Base-by-base conservation (phyloP, 2,797 vertebrate genomes). In the Lates japonicus region DNA sequence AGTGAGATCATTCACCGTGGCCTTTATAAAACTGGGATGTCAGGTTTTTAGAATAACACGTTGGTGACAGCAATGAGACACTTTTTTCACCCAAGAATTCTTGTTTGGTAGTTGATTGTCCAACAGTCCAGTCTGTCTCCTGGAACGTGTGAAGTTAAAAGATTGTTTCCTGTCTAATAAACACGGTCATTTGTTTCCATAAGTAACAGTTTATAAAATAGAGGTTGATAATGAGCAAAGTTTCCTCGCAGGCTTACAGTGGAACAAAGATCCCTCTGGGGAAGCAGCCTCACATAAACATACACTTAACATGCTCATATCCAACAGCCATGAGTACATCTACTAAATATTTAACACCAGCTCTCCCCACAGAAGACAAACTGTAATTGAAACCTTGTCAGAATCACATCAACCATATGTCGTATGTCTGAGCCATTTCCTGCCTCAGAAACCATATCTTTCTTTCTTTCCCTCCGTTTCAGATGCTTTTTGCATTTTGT, bases 291-390 rank as follows among this genome's bases (percentile, higher is more conserved):
- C 46, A 63, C 9, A 57, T 67, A 25, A 62, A 78, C n/a, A n/a
- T n/a, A 81, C 65, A 69, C 70, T 76, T 66, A 71, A 70, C 35
- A 51, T 63, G 62, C 35, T 88, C 55, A 68, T 60, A 73, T 84
- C 52, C 61, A 83, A 64, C 73, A 64, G 66, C 59, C 54, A 73
- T 2, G 2, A 52, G 29, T 31, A 58, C 44, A 37, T 78, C 70
- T 70, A 22, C 62, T 88, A 81, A 89, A 90, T 88, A 84, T 86
- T 88, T 84, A 90, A 87, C 75, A 22, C n/a, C 1, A 5, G 9
- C 39, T 59, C 70, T 84, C 51, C 68, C 75, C 72, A 62, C 70
- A 71, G 3, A 82, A 67, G 70, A 37, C 49, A 22, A 78, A 51
- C 74, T 83, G 87, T 85, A 81, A 86, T 22, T 71, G 41, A 86